Evolutionary conservation across 30 jellyfish, hydroid and myxozoan species (phyloP).

Genomic region (Aurelia sp.): DNA sequence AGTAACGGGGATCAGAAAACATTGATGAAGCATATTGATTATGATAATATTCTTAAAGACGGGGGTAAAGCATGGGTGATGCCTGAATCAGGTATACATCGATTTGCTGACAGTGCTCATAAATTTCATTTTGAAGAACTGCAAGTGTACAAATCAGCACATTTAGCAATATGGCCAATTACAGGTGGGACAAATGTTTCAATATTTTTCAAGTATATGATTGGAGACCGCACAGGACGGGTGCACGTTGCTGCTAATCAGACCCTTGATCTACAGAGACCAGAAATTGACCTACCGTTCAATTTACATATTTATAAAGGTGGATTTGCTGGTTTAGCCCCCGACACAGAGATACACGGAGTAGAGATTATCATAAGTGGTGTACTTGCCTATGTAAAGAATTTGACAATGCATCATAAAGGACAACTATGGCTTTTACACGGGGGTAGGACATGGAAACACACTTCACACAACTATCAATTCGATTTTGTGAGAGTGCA

Average conservation of each 20-base stretch:
- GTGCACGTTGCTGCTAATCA: constrained; percentile 80
- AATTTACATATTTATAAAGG: constrained; percentile 56
- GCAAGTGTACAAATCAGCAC: constrained; percentile 67
- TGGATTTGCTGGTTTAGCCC: constrained; percentile 74
- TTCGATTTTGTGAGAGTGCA: constrained; percentile 70
- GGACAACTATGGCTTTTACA: constrained; percentile 66
- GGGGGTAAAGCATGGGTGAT: constrained; percentile 81
- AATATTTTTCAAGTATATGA: constrained; percentile 67
- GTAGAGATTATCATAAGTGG: constrained; percentile 69
- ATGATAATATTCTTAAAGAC: constrained; percentile 41
- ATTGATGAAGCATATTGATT: constrained; percentile 58
- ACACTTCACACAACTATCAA: constrained; percentile 31
- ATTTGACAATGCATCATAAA: constrained; percentile 65
- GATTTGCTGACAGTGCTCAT: constrained; percentile 60
- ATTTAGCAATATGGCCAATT: constrained; percentile 73
- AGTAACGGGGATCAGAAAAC: constrained; percentile 55
- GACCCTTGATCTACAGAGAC: constrained; percentile 53
- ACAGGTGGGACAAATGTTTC: constrained; percentile 38
- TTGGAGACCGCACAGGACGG: constrained; percentile 76
- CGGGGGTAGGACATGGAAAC: constrained; percentile 72
- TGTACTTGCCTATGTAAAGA: constrained; percentile 55
- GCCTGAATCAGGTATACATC: constrained; percentile 77
- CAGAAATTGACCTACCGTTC: constrained; percentile 69
- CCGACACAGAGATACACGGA: constrained; percentile 69
- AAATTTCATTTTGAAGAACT: constrained; percentile 68